phyloP scores from a whole-genome alignment of 2,113 vertebrate species.

The Callopanchax toddi region DNA sequence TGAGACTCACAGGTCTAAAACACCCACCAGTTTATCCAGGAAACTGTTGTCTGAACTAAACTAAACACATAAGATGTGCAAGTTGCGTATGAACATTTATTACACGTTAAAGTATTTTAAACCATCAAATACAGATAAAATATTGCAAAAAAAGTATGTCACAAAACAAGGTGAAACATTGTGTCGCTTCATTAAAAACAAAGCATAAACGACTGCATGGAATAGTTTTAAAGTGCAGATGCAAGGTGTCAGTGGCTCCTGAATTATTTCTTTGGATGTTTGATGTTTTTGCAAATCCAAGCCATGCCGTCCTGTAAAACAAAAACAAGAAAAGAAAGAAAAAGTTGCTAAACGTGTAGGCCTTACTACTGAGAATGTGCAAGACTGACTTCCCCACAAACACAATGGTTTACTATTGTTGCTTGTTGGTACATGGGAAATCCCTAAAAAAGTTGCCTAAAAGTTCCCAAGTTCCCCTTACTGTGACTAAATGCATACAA shows the following conservation, averaged over 20 bases:
- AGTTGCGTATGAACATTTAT: background rate
- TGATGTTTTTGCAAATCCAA: conserved; percentile 78
- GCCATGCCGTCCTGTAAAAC: conserved; percentile 77
- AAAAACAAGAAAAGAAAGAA: background rate
- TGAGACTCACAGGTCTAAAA: conserved; percentile 22
- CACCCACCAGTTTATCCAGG: background rate
- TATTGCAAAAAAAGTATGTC: background rate
- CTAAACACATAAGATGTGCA: conserved; percentile 10
- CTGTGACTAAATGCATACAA: too few species aligned
- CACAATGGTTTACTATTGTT: too few species aligned
- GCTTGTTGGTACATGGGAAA: too few species aligned
- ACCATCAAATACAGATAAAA: background rate
- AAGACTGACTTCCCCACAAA: too few species aligned
- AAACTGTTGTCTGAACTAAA: background rate
- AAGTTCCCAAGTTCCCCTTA: background rate
- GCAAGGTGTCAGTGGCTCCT: conserved; percentile 7
- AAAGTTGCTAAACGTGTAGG: background rate
- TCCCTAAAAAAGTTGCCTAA: background rate
- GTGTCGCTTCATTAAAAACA: background rate
- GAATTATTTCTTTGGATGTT: conserved; percentile 63
- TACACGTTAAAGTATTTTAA: background rate
- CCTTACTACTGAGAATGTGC: too few species aligned
- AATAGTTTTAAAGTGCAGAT: conserved; percentile 29
- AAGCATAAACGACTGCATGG: background rate
- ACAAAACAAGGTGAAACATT: background rate